Base-by-base conservation (phyloP, 2,888 invertebrate species). In the Acleris holmiana region DNA sequence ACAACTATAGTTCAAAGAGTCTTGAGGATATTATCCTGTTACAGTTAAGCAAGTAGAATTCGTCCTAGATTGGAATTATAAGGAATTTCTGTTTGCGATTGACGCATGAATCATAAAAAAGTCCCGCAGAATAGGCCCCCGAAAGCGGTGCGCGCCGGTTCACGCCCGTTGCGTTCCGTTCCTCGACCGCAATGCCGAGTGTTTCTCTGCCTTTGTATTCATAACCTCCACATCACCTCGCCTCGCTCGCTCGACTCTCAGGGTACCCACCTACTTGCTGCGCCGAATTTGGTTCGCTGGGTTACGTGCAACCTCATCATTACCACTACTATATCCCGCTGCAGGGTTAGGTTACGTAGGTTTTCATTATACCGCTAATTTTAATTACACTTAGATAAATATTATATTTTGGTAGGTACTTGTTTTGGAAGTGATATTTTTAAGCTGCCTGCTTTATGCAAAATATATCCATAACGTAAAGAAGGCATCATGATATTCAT, bases 221-320 rank as follows among this genome's bases (percentile, higher is more conserved):
- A 77, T 87, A 88, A 86, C 86, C 88, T 86, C 86, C 77, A 79
- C 82, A 80, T 83, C 81, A 83, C 84, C 80, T 81, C 82, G 76
- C 83, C 80, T 81, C 44, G 71, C 73, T 72, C 75, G 71, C 74
- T 65, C 46, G 35, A 23, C 48, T 46, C 57, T 35, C 40, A 29
- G 29, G n/a, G n/a, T n/a, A n/a, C n/a, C 57, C 77, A 73, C 74
- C 75, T 73, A 76, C 76, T 70, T 77, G 76, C 51, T 46, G 21
- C 76, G 75, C 77, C 76, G 78, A 80, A 83, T 79, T 79, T 77
- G 76, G 77, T 78, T 74, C 75, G 75, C 70, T 76, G 77, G 7
- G 69, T 68, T 71, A 70, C 73, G 76, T 80, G 81, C 79, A 7
- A 19, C 40, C 35, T 21, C 29, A 51, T 18, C 44, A 44, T 44